Evolutionary conservation across 1,140 invertebrate species (phyloP), one percentile per base, ranked within the genome.

Genomic region (Manduca sexta): DNA sequence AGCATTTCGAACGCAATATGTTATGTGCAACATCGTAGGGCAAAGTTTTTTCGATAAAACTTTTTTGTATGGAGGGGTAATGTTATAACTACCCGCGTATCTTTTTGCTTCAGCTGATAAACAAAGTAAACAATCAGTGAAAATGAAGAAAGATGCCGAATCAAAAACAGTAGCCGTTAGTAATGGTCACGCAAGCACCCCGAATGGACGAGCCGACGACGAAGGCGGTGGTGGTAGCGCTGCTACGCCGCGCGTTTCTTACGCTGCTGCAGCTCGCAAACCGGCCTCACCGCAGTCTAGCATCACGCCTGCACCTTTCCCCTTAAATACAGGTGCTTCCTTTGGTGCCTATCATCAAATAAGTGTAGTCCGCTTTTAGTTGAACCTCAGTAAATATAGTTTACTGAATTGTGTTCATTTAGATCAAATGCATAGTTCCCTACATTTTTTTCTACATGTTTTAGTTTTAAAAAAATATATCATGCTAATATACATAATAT

Each of bases 191-290:
- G 53, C 70, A 46, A 73, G 64, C 48, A 73, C 71, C 41, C 77
- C 74, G 26, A 85, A 83, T 54, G 82, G 77, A 10, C 79, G 75
- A 21, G 78, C 71, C 1, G 79, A 82, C 54, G 82, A 83, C 56
- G 78, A 83, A 44, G 79, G 81, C 26, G 78, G 78, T 45, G 81
- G 81, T 52, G 67, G 59, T 30, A 64, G 39, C 40, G 55, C 39
- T 16, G 31, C 60, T 30, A 45, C 60, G n/a, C 70, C 80, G 40
- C 73, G 76, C 45, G 82, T 76, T 21, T 85, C 82, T 8, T 85
- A 85, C 48, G 81, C 81, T 21, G 81, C 81, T 31, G 81, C 81
- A 12, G 78, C 82, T 39, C 69, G 76, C 43, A 84, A 83, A 58
- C 72, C 75, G n/a, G 53, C 66, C 31, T 78, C 81, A 33, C 74